These are phyloP conservation scores for Coregonus suidteri DNA, from an alignment of 2,797 vertebrate species.

Conservation along the genomic window DNA sequence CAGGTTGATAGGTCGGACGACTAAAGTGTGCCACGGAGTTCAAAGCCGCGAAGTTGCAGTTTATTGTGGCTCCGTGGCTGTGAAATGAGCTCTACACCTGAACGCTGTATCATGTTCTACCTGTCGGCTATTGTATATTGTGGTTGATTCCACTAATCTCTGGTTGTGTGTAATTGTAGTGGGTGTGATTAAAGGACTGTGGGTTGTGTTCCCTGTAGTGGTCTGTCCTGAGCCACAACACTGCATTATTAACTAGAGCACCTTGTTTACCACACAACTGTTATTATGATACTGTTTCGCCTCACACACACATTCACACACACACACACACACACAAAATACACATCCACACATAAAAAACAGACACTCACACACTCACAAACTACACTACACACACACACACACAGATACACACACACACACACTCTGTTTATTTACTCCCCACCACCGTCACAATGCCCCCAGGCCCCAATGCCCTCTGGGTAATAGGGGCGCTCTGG, in stretches of 20 bases:
- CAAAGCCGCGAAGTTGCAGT: no score
- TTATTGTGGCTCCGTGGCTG: no score
- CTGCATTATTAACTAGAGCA: constrained; percentile 73
- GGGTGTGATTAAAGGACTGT: constrained; percentile 18
- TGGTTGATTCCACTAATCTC: no score
- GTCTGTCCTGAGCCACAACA: constrained; percentile 53
- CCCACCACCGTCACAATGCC: constrained; percentile 54
- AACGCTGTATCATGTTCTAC: no score
- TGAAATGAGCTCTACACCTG: no score
- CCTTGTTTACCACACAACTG: constrained; percentile 72
- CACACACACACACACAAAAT: background rate
- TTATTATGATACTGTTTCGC: constrained; percentile 51
- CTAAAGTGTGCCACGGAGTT: no score
- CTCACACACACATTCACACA: constrained; percentile 5
- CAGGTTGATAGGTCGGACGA: background rate
- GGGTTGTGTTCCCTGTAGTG: constrained; percentile 44
- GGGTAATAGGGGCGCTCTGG: constrained; percentile 61
- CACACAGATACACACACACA: background rate
- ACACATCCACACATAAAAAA: background rate
- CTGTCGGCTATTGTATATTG: no score
- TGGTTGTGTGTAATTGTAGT: background rate
- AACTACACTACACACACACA: constrained; percentile 14
- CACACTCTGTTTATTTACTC: constrained; percentile 65
- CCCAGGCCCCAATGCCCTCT: constrained; percentile 47
- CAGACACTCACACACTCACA: constrained; percentile 3